Evolutionary conservation across 2,888 invertebrate species (phyloP).

Genomic region (Eilema depressum): DNA sequence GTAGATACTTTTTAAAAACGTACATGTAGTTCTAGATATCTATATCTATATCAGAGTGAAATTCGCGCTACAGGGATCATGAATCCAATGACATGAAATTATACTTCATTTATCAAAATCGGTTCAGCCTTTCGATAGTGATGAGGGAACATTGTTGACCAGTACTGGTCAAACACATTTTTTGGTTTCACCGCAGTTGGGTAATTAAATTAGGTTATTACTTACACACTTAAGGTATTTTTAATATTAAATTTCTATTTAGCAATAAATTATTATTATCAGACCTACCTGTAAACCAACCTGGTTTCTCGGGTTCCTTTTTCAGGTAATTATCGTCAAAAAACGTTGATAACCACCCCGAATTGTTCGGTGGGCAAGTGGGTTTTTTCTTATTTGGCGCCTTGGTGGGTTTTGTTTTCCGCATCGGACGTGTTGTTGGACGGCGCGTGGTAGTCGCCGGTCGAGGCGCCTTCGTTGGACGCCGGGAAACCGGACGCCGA

Average conservation of each 20-base stretch:
- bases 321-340: constrained; percentile 69
- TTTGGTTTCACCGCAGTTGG: neutral
- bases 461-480: constrained; percentile 49
- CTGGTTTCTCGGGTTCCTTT: constrained; percentile 71
- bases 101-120: neutral
- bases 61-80: no score
- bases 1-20: no score
- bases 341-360: constrained; percentile 73
- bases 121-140: neutral
- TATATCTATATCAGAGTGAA: neutral
- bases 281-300: constrained; percentile 78
- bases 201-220: neutral
- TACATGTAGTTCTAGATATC: no score
- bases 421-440: constrained; percentile 49
- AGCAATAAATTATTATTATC: neutral
- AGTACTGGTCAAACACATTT: no score
- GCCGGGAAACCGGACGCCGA: constrained; percentile 55
- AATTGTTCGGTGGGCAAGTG: constrained; percentile 67
- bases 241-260: neutral
- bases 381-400: constrained; percentile 63
- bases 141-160: neutral
- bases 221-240: neutral
- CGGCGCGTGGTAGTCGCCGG: constrained; percentile 53
- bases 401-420: constrained; percentile 67
- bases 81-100: no score